Conservation (phyloP, 1,140 invertebrate genomes). For the Sycobia sp. region DNA sequence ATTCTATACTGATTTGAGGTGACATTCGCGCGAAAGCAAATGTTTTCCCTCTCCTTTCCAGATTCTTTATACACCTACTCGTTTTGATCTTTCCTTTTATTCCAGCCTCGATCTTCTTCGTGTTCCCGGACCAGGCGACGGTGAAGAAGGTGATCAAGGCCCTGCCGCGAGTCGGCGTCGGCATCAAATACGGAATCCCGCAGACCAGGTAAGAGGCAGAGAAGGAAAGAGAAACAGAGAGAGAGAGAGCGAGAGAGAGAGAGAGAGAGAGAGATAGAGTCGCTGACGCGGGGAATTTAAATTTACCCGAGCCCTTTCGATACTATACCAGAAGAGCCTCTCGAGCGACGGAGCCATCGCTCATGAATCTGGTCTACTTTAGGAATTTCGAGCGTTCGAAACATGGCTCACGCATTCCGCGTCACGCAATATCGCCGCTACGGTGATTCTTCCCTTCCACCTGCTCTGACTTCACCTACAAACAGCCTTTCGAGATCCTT, state of each 20-base stretch:
- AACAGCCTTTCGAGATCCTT: slow-evolving; percentile 40
- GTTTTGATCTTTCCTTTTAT: too few relatives aligned
- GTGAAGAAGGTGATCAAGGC: slow-evolving; percentile 99
- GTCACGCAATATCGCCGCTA: slow-evolving; percentile 11
- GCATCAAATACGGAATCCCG: slow-evolving; percentile 98
- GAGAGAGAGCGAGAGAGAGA: not conserved
- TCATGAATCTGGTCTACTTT: slow-evolving; percentile 37
- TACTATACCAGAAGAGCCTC: slow-evolving; percentile 35
- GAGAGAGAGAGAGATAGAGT: too few relatives aligned
- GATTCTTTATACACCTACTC: too few relatives aligned
- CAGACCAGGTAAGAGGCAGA: slow-evolving; percentile 79
- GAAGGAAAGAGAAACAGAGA: not conserved
- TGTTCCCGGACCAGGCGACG: slow-evolving; percentile 93
- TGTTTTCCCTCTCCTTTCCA: too few relatives aligned
- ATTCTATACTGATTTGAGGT: too few relatives aligned
- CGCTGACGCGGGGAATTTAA: slow-evolving; percentile 6
- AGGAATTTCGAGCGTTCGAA: slow-evolving; percentile 34
- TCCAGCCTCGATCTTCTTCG: slow-evolving; percentile 97
- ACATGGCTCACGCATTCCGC: slow-evolving; percentile 48
- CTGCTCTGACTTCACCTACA: not conserved
- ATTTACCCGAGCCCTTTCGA: slow-evolving; percentile 44
- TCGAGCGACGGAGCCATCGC: slow-evolving; percentile 19
- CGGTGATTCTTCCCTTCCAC: not conserved
- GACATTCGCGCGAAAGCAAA: too few relatives aligned
- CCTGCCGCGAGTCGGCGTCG: slow-evolving; percentile 96